phyloP scores from a whole-genome alignment of 2,113 vertebrate species.

The Neolamprologus cancellatus region DNA sequence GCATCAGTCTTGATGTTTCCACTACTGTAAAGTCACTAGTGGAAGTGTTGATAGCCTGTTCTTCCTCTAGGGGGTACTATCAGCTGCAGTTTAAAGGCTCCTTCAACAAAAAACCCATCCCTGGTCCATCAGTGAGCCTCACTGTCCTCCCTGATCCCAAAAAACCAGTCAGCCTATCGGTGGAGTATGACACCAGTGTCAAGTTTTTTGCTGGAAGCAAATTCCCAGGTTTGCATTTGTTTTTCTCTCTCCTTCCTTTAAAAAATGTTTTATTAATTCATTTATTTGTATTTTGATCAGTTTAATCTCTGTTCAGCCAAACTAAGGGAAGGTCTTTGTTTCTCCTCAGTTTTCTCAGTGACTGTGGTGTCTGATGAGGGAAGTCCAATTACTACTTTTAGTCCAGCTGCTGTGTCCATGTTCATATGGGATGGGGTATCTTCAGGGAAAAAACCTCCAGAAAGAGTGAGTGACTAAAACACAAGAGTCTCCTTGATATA shows the following conservation, averaged over 20 bases:
- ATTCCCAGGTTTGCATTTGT: constrained; percentile 78
- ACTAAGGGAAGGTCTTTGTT: background rate
- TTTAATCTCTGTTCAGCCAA: background rate
- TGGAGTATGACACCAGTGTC: constrained; percentile 72
- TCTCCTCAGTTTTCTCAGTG: constrained; percentile 81
- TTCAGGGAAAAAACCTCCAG: constrained; percentile 17
- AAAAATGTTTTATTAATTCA: accelerated
- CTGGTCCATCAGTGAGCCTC: constrained; percentile 74
- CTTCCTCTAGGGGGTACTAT: constrained; percentile 80
- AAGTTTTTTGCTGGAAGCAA: constrained; percentile 74
- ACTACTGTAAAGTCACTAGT: background rate
- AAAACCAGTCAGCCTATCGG: constrained; percentile 75
- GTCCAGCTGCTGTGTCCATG: constrained; percentile 78
- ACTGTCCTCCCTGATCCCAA: constrained; percentile 82
- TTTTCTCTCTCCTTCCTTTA: background rate
- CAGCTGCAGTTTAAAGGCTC: constrained; percentile 68
- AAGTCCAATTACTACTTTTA: constrained; percentile 77
- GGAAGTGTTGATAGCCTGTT: background rate
- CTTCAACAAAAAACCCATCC: constrained; percentile 69
- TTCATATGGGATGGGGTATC: constrained; percentile 74
- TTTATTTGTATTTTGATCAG: background rate
- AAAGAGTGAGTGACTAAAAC: constrained; percentile 10
- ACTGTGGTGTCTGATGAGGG: constrained; percentile 84
- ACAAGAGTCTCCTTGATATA: background rate
- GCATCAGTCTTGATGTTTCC: background rate